Conservation (phyloP, 1,140 invertebrate species). For the Drosophila lacteicornis region DNA sequence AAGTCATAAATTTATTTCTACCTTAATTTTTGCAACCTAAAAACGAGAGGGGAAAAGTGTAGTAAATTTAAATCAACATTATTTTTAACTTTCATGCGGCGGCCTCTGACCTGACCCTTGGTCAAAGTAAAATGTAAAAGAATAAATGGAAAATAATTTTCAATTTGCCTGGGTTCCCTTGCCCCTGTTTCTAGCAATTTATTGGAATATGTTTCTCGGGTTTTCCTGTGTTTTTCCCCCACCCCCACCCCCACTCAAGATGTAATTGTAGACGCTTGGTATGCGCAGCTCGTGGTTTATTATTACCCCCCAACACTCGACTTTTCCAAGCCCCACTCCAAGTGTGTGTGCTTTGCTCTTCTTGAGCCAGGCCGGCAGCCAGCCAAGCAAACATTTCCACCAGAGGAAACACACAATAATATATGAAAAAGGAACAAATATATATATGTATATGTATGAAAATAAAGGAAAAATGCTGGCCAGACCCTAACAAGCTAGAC, state of each 20-base stretch:
- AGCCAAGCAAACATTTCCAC: constrained; percentile 77
- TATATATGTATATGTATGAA: constrained; percentile 20
- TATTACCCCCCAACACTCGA: constrained; percentile 46
- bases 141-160: constrained; percentile 72
- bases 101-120: constrained; percentile 30
- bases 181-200: constrained; percentile 19
- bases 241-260: constrained; percentile 18
- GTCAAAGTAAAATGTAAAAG: constrained; percentile 19
- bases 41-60: background rate
- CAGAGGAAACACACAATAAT: constrained; percentile 67
- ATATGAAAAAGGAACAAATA: constrained; percentile 45
- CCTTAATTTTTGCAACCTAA: background rate
- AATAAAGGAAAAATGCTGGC: constrained; percentile 56
- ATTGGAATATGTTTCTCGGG: constrained; percentile 42
- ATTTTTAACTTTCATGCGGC: constrained; percentile 40
- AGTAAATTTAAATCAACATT: constrained; percentile 61
- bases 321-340: constrained; percentile 11
- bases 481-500: constrained; percentile 73
- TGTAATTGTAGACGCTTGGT: constrained; percentile 74
- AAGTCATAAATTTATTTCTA: no score
- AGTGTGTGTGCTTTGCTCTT: constrained; percentile 68
- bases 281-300: constrained; percentile 76
- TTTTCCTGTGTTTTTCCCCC: background rate
- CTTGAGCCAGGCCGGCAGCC: constrained; percentile 52
- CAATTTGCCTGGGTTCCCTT: constrained; percentile 50